Conservation (phyloP, 2,888 invertebrate genomes). For the Syrista parreyssii region DNA sequence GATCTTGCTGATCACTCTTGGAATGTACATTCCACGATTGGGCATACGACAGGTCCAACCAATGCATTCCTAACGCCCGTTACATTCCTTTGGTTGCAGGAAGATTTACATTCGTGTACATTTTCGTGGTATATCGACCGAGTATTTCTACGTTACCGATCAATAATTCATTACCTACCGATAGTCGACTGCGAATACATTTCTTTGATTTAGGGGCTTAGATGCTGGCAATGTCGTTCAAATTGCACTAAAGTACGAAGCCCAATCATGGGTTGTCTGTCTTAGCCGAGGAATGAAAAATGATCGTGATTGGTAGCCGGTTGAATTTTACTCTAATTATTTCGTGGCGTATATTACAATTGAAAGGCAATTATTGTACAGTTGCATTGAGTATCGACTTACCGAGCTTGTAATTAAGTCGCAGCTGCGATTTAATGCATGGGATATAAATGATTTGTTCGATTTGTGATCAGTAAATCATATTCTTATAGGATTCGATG, state of each 20-base stretch:
- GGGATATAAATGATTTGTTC: slow-evolving; percentile 2
- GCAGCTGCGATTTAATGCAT: slow-evolving; percentile 35
- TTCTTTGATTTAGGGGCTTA: not conserved
- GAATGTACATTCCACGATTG: not conserved
- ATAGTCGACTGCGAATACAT: not conserved
- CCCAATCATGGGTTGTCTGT: slow-evolving; percentile 16
- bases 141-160: not conserved
- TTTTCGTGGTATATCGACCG: not conserved
- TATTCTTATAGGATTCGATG: not conserved
- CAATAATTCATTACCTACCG: not conserved
- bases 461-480: not conserved
- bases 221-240: not conserved
- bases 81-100: not conserved
- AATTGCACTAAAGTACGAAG: not conserved
- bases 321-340: slow-evolving; percentile 35
- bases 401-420: slow-evolving; percentile 28
- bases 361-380: slow-evolving; percentile 38
- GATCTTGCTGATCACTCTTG: not conserved
- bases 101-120: slow-evolving; percentile 2
- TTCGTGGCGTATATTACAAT: slow-evolving; percentile 39
- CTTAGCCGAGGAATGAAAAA: slow-evolving; percentile 34
- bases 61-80: slow-evolving; percentile 1
- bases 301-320: slow-evolving; percentile 17
- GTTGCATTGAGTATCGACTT: slow-evolving; percentile 2
- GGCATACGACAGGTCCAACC: not conserved